These are phyloP conservation scores for Sparidentex hasta DNA, from an alignment of 2,797 vertebrate genomes.

Conservation along the genomic window DNA sequence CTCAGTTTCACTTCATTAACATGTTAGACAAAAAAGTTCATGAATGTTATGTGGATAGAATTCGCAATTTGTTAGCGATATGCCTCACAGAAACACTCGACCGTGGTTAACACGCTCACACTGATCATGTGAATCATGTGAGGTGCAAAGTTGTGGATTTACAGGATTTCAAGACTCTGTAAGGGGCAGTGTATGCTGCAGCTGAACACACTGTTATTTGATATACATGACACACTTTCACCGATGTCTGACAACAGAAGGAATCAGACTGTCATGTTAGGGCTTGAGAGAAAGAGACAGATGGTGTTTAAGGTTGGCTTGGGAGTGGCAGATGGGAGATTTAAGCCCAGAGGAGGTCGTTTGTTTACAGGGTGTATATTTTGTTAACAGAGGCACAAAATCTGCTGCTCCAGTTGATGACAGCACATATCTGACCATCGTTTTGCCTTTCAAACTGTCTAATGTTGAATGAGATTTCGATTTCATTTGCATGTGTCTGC, in stretches of 20 bases:
- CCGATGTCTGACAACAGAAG: slow-evolving; percentile 36
- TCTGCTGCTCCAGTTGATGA: neutral
- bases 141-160: neutral
- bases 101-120: neutral
- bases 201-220: slow-evolving; percentile 5
- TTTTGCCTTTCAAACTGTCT: neutral
- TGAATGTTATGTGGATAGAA: neutral
- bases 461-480: neutral
- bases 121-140: neutral
- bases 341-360: neutral
- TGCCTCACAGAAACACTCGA: neutral
- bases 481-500: neutral
- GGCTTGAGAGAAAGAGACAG: slow-evolving; percentile 9
- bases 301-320: slow-evolving; percentile 7
- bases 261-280: slow-evolving; percentile 9
- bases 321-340: neutral
- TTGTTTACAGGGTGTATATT: neutral
- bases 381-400: neutral
- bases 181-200: slow-evolving; percentile 4
- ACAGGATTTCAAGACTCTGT: neutral
- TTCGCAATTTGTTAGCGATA: neutral
- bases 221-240: slow-evolving; percentile 8
- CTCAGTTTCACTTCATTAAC: slow-evolving; percentile 5
- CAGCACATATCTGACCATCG: neutral
- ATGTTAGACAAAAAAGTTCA: neutral